Conservation (phyloP, 92 coral and sea anemone genomes). For the Bergia puertoricense region DNA sequence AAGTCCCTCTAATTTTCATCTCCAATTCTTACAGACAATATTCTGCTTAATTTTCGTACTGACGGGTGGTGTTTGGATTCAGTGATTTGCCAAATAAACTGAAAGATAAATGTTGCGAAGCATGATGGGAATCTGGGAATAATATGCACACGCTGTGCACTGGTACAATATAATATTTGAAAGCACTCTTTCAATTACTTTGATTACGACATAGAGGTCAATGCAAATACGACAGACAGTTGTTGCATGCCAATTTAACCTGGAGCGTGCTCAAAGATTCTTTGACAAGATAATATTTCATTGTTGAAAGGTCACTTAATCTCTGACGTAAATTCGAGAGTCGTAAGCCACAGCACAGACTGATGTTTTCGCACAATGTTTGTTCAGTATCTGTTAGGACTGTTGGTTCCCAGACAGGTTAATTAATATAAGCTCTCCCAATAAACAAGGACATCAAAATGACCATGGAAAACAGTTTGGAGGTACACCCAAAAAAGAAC, state of each 20-base stretch:
- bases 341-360: background rate
- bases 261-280: background rate
- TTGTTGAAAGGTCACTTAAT: conserved; percentile 31
- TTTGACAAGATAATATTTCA: conserved; percentile 22
- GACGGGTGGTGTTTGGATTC: too few relatives aligned
- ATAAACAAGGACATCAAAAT: background rate
- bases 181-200: too few relatives aligned
- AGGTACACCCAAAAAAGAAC: background rate
- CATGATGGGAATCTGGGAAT: too few relatives aligned
- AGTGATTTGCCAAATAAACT: too few relatives aligned
- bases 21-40: too few relatives aligned
- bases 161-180: too few relatives aligned
- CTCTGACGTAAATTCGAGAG: background rate
- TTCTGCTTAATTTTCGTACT: too few relatives aligned
- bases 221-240: background rate
- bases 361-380: background rate
- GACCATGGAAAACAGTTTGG: conserved; percentile 28
- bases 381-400: background rate
- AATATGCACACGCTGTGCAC: too few relatives aligned
- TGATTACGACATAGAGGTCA: background rate
- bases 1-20: too few relatives aligned
- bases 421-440: background rate
- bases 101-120: too few relatives aligned
- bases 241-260: background rate
- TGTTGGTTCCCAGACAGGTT: background rate